Evolutionary conservation across 1,140 invertebrate genomes (phyloP).

Genomic region (Callitettix versicolor): DNA sequence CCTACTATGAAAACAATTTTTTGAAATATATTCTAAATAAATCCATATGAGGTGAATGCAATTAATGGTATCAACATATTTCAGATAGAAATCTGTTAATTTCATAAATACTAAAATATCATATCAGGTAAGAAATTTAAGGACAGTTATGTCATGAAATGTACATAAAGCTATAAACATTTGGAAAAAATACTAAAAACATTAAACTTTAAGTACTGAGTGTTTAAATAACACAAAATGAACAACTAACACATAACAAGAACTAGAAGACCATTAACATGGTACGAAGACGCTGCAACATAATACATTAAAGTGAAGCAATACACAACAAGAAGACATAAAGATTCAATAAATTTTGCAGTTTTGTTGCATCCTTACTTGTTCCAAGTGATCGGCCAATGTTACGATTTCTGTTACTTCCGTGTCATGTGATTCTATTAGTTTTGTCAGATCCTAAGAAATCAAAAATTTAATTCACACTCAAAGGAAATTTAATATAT

Average conservation of each 20-base stretch:
- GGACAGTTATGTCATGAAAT: no score
- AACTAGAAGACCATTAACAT: neutral
- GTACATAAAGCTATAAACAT: no score
- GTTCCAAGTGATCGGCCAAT: slow-evolving; percentile 68
- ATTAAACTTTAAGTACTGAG: no score
- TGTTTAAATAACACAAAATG: no score
- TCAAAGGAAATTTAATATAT: neutral
- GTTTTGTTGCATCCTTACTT: slow-evolving; percentile 53
- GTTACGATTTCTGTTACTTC: slow-evolving; percentile 61
- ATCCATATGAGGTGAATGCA: no score
- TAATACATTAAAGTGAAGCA: slow-evolving; percentile 3
- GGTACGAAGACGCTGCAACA: neutral
- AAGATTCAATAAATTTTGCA: neutral
- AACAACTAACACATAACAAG: neutral
- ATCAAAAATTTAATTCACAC: neutral
- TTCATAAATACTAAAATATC: no score
- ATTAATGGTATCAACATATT: no score
- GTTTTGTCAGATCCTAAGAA: slow-evolving; percentile 59
- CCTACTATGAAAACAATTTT: no score
- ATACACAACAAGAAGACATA: slow-evolving; percentile 4
- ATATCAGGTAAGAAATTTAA: no score
- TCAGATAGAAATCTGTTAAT: no score
- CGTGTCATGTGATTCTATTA: slow-evolving; percentile 55
- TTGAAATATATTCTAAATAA: no score
- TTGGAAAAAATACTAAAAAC: no score